Evolutionary conservation across 37 sponge, comb jelly and placozoan genomes (phyloP).

Genomic region (Ianthella basta): DNA sequence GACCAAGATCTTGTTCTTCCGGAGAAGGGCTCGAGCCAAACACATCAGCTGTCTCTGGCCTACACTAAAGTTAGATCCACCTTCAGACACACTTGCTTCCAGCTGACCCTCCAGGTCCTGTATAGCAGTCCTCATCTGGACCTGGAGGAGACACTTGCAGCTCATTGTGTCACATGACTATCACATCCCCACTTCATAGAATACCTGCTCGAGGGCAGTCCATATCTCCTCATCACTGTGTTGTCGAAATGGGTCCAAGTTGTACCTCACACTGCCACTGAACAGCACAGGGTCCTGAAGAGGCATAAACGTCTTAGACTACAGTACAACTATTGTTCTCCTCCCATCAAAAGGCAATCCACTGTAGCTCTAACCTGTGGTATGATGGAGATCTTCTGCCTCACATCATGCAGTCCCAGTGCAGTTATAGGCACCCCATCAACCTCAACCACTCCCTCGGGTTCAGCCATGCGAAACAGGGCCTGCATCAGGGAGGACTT

Average conservation of each 20-base stretch:
- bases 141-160: slow-evolving; percentile 10
- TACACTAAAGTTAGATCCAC: slow-evolving; percentile 83
- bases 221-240: slow-evolving; percentile 75
- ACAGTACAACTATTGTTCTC: background rate
- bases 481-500: slow-evolving; percentile 86
- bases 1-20: slow-evolving; percentile 81
- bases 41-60: slow-evolving; percentile 89
- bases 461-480: slow-evolving; percentile 88
- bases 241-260: slow-evolving; percentile 88
- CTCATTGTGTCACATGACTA: background rate
- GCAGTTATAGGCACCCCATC: slow-evolving; percentile 76
- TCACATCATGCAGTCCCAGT: slow-evolving; percentile 81
- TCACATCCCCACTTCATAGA: background rate
- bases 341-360: no score
- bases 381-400: slow-evolving; percentile 85
- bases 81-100: slow-evolving; percentile 63
- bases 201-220: slow-evolving; percentile 77
- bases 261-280: slow-evolving; percentile 86
- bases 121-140: slow-evolving; percentile 74
- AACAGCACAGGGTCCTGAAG: slow-evolving; percentile 87
- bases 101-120: slow-evolving; percentile 59
- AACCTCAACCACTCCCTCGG: slow-evolving; percentile 72
- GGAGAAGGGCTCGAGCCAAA: slow-evolving; percentile 78
- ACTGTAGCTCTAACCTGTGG: slow-evolving; percentile 64
- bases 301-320: background rate